These are phyloP conservation scores for Xiphophorus maculatus DNA, from an alignment of 2,113 vertebrate genomes.

Conservation along the genomic window DNA sequence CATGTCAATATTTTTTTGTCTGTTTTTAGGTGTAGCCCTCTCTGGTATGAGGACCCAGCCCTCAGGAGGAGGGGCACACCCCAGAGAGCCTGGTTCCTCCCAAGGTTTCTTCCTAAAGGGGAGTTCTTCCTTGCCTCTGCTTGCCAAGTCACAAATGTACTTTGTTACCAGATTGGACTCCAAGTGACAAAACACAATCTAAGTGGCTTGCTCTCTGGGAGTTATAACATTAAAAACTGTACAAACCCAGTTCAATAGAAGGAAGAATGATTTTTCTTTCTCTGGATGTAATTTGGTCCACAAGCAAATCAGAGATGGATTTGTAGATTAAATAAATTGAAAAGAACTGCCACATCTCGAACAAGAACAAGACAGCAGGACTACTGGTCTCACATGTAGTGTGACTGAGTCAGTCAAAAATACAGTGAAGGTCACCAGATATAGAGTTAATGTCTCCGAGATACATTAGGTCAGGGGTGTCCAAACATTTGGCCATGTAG, in stretches of 20 bases:
- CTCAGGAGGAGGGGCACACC: not conserved
- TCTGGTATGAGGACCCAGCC: not conserved
- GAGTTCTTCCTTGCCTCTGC: not conserved
- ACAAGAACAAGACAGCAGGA: no score
- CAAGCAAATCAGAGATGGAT: no score
- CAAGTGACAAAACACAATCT: not conserved
- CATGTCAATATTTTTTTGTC: not conserved
- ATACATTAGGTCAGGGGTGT: no score
- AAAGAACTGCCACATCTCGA: no score
- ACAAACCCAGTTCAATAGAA: not conserved
- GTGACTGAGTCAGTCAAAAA: no score
- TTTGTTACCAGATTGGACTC: not conserved
- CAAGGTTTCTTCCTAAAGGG: not conserved
- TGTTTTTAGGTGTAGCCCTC: no score
- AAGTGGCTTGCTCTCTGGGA: slow-evolving; percentile 2
- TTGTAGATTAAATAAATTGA: no score
- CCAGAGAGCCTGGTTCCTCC: not conserved
- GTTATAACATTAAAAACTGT: not conserved
- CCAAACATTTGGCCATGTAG: no score
- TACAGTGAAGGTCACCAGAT: no score
- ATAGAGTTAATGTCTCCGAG: no score
- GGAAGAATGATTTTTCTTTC: not conserved
- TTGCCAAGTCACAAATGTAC: not conserved
- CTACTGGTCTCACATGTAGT: no score
- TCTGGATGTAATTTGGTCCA: not conserved